Evolutionary conservation across 2,797 vertebrate species (phyloP).

Genomic region (Myripristis murdjan): DNA sequence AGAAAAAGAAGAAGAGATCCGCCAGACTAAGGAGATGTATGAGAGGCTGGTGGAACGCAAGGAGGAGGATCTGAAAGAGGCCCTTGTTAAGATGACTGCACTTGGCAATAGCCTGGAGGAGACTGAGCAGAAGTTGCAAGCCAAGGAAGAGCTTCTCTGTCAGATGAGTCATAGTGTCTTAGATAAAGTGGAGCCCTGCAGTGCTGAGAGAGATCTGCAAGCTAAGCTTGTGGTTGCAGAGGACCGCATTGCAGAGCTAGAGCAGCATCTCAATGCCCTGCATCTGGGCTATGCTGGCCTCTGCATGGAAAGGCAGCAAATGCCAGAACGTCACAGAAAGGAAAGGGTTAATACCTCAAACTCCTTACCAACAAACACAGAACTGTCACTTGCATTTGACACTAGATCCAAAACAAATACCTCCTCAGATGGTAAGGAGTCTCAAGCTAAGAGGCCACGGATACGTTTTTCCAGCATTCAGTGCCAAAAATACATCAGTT

Average conservation of each 20-base stretch:
- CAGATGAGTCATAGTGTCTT: constrained; percentile 80
- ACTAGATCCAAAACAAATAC: constrained; percentile 67
- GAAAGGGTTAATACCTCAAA: constrained; percentile 63
- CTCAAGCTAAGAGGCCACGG: constrained; percentile 90
- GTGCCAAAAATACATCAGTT: constrained; percentile 92
- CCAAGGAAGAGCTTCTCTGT: constrained; percentile 89
- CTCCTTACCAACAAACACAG: constrained; percentile 43
- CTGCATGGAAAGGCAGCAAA: constrained; percentile 75
- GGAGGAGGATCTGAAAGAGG: constrained; percentile 92
- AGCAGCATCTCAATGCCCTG: constrained; percentile 84
- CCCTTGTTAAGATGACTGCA: constrained; percentile 91
- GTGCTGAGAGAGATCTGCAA: constrained; percentile 82
- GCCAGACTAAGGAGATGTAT: constrained; percentile 90
- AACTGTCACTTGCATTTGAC: constrained; percentile 64
- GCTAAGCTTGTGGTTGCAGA: constrained; percentile 84
- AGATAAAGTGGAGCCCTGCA: constrained; percentile 76
- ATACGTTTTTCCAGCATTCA: constrained; percentile 96
- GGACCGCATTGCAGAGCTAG: constrained; percentile 82
- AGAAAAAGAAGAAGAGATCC: constrained; percentile 94
- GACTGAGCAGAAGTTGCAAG: constrained; percentile 89
- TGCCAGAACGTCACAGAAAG: constrained; percentile 71
- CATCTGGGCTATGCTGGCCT: constrained; percentile 84
- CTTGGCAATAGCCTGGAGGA: constrained; percentile 93
- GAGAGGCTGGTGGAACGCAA: constrained; percentile 90
- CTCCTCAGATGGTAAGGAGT: constrained; percentile 82